Percentiles rank a stretch among this genome's conserved stretches.
phyloP scores from a whole-genome alignment of 2,797 vertebrate genomes.

The Falco peregrinus region DNA sequence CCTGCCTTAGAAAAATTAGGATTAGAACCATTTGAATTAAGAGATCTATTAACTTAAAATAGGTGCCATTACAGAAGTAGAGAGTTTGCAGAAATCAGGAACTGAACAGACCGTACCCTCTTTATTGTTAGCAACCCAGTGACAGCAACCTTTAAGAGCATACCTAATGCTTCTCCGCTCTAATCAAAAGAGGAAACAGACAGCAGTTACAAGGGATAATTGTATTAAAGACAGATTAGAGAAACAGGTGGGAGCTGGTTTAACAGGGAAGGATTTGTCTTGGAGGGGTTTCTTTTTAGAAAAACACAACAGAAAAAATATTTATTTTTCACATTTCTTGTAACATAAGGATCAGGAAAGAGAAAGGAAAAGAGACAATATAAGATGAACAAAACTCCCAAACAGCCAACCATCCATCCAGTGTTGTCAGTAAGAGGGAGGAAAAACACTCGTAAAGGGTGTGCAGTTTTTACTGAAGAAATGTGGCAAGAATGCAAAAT shows the following conservation, averaged over 20 bases:
- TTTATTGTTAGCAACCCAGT: neutral
- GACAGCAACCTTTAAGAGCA: neutral
- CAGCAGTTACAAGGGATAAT: neutral
- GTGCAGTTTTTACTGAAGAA: neutral
- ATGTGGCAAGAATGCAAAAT: neutral
- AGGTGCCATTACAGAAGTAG: neutral
- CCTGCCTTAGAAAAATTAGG: neutral
- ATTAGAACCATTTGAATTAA: neutral
- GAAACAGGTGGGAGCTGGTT: neutral
- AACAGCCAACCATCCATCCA: neutral
- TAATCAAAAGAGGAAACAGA: neutral
- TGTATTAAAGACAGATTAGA: neutral
- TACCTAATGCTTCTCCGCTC: neutral
- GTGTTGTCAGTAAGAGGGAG: accelerated
- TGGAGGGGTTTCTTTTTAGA: neutral
- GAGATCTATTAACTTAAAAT: neutral
- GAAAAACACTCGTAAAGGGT: accelerated
- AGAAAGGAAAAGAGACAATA: neutral
- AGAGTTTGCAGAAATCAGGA: neutral
- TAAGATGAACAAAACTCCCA: neutral
- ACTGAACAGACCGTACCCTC: neutral
- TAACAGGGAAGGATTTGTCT: neutral
- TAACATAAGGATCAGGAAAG: neutral
- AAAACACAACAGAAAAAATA: neutral
- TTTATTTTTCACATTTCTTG: neutral